Evolutionary conservation across 2,113 vertebrate species (phyloP), one percentile per base, ranked within the genome.

Genomic region (Spea bombifrons): DNA sequence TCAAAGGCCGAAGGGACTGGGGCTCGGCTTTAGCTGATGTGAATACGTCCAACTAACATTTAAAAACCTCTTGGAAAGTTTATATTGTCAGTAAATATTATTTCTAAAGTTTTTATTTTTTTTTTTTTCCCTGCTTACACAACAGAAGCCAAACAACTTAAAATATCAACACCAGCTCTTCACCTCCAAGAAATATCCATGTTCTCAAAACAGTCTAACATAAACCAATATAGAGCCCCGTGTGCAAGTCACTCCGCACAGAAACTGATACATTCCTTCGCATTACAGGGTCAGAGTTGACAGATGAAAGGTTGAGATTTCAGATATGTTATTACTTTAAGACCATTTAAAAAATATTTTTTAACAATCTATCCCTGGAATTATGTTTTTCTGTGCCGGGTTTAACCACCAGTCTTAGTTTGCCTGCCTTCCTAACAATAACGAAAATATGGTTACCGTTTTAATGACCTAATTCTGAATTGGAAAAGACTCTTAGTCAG

Each of bases 1-100:
- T 4, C 96, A 97, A 90, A 94, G 97, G 89, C 96, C 97, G 3
- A 99, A 97, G 84, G 94, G 96, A 79, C 87, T 94, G 0, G 97
- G 97, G 69, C 92, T 99, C 52, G 97, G 96, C 75, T 98, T 98
- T 86, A 97, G 94, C 89, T 96, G 93, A 92, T 87, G 88, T 84
- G 83, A 78, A 70, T 66, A 65, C 75, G 66, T 75, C 78, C 83
- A 2, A 3, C 84, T 59, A 82, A 85, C 80, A 49, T 80, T 75
- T 16, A 64, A 16, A 45, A 63, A 66, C 44, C 8, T 46, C 59
- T 65, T 57, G 45, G 12, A 0, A 43, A 72, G 67, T 63, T 0
- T 73, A 6, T 48, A 57, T 76, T 69, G 50, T 83, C 1, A 0
- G 8, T 17, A 78, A 73, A 81, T 74, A 74, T 77, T 84, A 83